These are phyloP conservation scores for Eclectus roratus DNA, from an alignment of 2,113 vertebrate species.

Conservation along the genomic window DNA sequence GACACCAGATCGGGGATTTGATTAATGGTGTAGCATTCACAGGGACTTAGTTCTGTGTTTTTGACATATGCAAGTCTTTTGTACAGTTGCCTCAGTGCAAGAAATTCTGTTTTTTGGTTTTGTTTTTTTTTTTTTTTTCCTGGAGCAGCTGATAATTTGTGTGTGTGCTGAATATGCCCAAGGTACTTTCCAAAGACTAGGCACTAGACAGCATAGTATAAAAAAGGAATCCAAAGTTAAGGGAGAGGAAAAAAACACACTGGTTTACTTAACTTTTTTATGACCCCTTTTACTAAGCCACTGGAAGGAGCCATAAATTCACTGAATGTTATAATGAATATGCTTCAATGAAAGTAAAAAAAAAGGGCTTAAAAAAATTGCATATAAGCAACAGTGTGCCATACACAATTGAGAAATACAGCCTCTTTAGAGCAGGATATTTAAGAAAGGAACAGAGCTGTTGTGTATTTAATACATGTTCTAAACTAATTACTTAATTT, in stretches of 20 bases:
- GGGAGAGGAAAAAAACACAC: conserved; percentile 40
- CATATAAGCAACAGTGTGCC: conserved; percentile 7
- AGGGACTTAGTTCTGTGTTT: conserved; percentile 54
- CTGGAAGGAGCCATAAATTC: conserved; percentile 61
- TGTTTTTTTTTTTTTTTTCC: conserved; percentile 4
- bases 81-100: conserved; percentile 64
- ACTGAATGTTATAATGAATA: conserved; percentile 41
- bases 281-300: conserved; percentile 63
- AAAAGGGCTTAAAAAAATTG: conserved; percentile 39
- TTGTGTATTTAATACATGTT: conserved; percentile 19
- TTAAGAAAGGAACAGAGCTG: background rate
- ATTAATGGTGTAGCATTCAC: conserved; percentile 56
- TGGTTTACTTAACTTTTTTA: conserved; percentile 72
- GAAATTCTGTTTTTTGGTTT: conserved; percentile 8
- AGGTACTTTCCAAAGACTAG: conserved; percentile 60
- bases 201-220: conserved; percentile 63
- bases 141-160: conserved; percentile 66
- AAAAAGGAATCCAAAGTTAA: conserved; percentile 67
- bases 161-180: conserved; percentile 53
- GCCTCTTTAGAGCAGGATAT: background rate
- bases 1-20: conserved; percentile 66
- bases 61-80: conserved; percentile 72
- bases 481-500: conserved; percentile 28
- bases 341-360: conserved; percentile 20
- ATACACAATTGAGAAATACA: background rate